Base-by-base conservation (phyloP, 2,113 vertebrate genomes). In the Triplophysa tibetana region DNA sequence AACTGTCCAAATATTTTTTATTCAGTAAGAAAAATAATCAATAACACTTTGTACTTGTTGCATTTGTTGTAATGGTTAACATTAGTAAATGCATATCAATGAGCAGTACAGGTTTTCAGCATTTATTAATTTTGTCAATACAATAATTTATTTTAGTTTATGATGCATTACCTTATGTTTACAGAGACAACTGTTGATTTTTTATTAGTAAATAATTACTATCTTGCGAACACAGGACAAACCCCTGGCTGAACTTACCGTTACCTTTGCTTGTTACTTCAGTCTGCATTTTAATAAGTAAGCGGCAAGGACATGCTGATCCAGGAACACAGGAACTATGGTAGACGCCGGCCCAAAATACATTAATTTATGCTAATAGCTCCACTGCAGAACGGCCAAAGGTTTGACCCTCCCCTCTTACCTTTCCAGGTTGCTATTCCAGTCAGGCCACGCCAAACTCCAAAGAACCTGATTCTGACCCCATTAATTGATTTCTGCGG, bases 401-500 rank as follows among this genome's bases (percentile, higher is more conserved):
- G 73, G 63, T 80, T 79, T 83, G 80, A 80, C 89, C 63, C 82
- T 81, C 70, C 81, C 67, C 13, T 69, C 1, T 70, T 83, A 64
- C 69, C 29, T 81, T 43, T 52, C 29, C 73, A 48, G 70, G 72
- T 52, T 73, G 76, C 77, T 89, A 88, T 89, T 88, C 87, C 81
- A 84, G 70, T 85, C 87, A 87, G 89, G 85, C 87, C 83, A 80
- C 17, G 60, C 65, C 87, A 84, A 87, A 88, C 85, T 87, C 80
- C 24, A 83, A 83, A 83, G 77, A 87, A 87, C 85, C 82, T 79
- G 52, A 74, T 68, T 79, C 81, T 86, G 86, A 89, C 87, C 83
- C 84, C 84, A 84, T 88, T 90, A 88, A 92, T 90, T 90, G 85
- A 89, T 92, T 89, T 91, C 87, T 81, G 58, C 70, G 90, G 89